A percentile compares a stretch with the other conserved stretches of the same genome.
Conservation (phyloP, 2,113 vertebrate species). For the human (Homo sapiens) region DNA sequence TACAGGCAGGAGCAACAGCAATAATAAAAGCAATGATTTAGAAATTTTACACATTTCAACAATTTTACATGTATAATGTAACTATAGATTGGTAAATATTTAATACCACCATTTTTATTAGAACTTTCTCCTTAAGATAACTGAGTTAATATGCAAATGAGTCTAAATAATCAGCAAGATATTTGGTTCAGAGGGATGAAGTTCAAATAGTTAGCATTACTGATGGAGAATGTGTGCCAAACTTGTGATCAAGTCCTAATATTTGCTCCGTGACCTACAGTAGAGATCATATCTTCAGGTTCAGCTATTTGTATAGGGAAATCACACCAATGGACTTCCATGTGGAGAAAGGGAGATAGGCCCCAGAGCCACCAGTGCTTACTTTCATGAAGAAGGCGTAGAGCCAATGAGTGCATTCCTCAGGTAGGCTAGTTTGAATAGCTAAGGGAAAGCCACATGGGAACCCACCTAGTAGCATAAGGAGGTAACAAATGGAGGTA, state of each 20-base stretch:
- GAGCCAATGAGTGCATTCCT: neutral
- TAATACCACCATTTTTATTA: neutral
- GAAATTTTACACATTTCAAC: neutral
- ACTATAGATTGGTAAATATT: neutral
- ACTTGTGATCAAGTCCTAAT: neutral
- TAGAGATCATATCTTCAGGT: neutral
- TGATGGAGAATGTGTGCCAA: neutral
- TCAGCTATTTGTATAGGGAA: neutral
- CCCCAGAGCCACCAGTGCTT: neutral
- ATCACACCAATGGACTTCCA: neutral
- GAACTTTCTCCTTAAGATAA: neutral
- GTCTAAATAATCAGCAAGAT: neutral
- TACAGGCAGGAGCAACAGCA: neutral
- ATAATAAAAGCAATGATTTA: neutral
- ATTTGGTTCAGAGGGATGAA: neutral
- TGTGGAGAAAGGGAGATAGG: fast-evolving
- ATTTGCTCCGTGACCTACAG: neutral
- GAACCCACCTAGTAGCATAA: neutral
- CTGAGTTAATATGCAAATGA: neutral
- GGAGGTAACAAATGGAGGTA: neutral
- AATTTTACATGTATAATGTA: neutral
- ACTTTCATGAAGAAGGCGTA: neutral
- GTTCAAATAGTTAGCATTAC: neutral
- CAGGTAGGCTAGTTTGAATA: neutral
- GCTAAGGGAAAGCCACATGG: neutral